These are phyloP conservation scores for Psittacula echo DNA, from an alignment of 2,797 vertebrate genomes.

Conservation along the genomic window DNA sequence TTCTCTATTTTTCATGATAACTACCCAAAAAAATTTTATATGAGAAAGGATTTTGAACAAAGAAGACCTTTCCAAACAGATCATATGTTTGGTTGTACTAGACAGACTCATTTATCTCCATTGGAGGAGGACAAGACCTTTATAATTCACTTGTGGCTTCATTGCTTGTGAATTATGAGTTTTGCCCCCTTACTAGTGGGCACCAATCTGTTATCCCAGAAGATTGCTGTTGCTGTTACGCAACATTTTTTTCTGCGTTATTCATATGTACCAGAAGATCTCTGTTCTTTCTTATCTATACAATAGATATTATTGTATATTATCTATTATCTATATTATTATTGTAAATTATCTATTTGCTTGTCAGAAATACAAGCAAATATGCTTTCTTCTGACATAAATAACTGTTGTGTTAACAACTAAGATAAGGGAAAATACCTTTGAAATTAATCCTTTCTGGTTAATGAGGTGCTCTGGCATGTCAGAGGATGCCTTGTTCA, in stretches of 20 bases:
- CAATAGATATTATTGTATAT: too few species aligned
- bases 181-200: not conserved
- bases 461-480: not conserved
- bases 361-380: slow-evolving; percentile 6
- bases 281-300: not conserved
- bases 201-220: slow-evolving; percentile 26
- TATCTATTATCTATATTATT: too few species aligned
- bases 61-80: not conserved
- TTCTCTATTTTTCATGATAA: not conserved
- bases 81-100: not conserved
- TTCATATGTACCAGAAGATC: not conserved
- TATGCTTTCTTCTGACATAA: not conserved
- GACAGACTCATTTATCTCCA: slow-evolving; percentile 20
- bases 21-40: not conserved
- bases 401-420: not conserved
- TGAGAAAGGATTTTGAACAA: not conserved
- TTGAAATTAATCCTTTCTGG: slow-evolving; percentile 12
- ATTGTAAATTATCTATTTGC: too few species aligned
- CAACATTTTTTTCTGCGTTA: not conserved
- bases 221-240: not conserved
- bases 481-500: not conserved
- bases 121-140: slow-evolving; percentile 24
- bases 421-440: slow-evolving; percentile 4
- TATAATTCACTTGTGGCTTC: slow-evolving; percentile 57
- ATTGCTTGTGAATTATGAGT: slow-evolving; percentile 46